phyloP scores from a whole-genome alignment of 2,113 vertebrate genomes.

The Bufo gargarizans region DNA sequence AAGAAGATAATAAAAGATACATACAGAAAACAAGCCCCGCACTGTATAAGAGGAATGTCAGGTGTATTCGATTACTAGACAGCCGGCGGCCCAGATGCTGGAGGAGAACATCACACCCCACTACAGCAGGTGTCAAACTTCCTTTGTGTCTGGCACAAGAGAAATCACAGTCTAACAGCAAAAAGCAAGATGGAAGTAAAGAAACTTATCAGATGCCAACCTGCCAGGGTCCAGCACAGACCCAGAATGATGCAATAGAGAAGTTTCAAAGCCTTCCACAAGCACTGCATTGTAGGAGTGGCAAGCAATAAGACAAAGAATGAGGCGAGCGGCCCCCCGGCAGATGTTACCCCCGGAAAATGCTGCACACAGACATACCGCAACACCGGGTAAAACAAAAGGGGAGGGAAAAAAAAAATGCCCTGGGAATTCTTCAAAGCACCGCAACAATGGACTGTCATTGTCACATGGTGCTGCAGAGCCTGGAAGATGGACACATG shows the following conservation, averaged over 20 bases:
- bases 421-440: background rate
- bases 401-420: background rate
- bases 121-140: constrained; percentile 46
- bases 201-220: background rate
- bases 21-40: background rate
- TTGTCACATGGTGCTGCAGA: constrained; percentile 11
- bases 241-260: constrained; percentile 22
- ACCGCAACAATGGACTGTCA: background rate
- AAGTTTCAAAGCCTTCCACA: constrained; percentile 42
- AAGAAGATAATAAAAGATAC: too few species aligned
- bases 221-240: background rate
- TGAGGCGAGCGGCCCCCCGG: background rate
- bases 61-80: background rate
- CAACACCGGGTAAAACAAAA: background rate
- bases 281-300: constrained; percentile 59
- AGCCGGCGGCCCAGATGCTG: background rate
- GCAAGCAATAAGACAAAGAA: constrained; percentile 55
- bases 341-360: constrained; percentile 2
- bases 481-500: background rate
- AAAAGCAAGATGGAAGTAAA: background rate
- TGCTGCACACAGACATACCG: background rate
- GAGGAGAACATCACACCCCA: constrained; percentile 16
- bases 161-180: background rate
- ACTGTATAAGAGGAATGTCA: background rate
- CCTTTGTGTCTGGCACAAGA: constrained; percentile 35